Conservation (phyloP, 2,797 vertebrate genomes). For the Helostoma temminkii region DNA sequence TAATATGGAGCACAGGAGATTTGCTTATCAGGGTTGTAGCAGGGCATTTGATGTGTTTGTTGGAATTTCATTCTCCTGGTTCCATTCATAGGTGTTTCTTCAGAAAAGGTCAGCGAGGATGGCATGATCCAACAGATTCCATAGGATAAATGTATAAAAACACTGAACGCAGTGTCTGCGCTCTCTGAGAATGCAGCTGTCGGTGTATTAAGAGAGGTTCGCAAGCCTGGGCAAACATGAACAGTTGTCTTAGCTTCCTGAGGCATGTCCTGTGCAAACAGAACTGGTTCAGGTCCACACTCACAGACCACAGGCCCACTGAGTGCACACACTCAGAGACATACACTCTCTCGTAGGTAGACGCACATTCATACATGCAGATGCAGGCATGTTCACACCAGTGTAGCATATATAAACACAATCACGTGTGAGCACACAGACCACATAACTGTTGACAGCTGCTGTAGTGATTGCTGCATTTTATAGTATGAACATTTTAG, state of each 20-base stretch:
- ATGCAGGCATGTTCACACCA: constrained; percentile 47
- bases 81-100: constrained; percentile 34
- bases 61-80: constrained; percentile 4
- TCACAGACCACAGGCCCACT: constrained; percentile 55
- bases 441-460: constrained; percentile 38
- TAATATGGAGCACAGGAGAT: constrained; percentile 4
- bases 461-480: constrained; percentile 21
- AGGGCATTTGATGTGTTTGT: constrained; percentile 23
- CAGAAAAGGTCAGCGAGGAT: constrained; percentile 13
- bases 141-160: constrained; percentile 68
- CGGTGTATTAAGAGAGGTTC: constrained; percentile 81
- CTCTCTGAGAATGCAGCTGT: constrained; percentile 85
- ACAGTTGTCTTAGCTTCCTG: constrained; percentile 89
- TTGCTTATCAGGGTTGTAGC: constrained; percentile 25
- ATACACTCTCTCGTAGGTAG: constrained; percentile 52
- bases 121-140: constrained; percentile 57
- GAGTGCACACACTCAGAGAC: constrained; percentile 52
- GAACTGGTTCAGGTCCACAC: constrained; percentile 71
- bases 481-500: constrained; percentile 3
- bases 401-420: constrained; percentile 56
- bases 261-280: constrained; percentile 89
- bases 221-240: constrained; percentile 85
- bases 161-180: constrained; percentile 68
- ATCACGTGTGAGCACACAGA: constrained; percentile 46
- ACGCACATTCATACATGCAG: constrained; percentile 42